Percentiles rank a stretch among this genome's conserved stretches.
phyloP scores from a whole-genome alignment of 2,113 vertebrate genomes.

The Antigone vipio region DNA sequence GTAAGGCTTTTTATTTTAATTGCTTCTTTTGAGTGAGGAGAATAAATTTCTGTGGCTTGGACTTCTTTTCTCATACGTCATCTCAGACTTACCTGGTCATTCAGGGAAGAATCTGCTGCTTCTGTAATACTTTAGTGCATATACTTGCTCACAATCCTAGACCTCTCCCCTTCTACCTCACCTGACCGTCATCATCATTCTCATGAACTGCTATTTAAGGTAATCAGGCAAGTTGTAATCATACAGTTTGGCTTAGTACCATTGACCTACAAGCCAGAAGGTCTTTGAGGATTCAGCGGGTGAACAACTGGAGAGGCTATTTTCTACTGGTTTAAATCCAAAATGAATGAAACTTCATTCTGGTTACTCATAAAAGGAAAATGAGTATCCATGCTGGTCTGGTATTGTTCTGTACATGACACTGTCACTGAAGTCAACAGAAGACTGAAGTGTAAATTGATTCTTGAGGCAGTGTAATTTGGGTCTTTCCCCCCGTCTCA shows the following conservation, averaged over 20 bases:
- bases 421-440: neutral
- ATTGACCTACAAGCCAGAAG: neutral
- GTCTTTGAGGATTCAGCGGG: neutral
- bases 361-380: conserved; percentile 19
- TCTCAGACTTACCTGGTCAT: neutral
- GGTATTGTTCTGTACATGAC: neutral
- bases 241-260: neutral
- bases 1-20: neutral
- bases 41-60: neutral
- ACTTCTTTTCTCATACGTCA: neutral
- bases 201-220: conserved; percentile 8
- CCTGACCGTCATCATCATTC: neutral
- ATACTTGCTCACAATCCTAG: neutral
- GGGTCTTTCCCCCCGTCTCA: neutral
- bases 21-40: neutral
- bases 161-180: neutral
- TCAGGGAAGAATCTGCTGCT: neutral
- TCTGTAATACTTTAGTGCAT: neutral
- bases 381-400: neutral
- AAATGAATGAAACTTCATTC: conserved; percentile 8
- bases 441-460: neutral
- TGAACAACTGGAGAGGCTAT: neutral
- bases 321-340: conserved; percentile 12
- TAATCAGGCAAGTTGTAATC: neutral
- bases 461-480: neutral